These are phyloP conservation scores for Macrochelys suwanniensis DNA, from an alignment of 2,797 vertebrate genomes.

Conservation along the genomic window DNA sequence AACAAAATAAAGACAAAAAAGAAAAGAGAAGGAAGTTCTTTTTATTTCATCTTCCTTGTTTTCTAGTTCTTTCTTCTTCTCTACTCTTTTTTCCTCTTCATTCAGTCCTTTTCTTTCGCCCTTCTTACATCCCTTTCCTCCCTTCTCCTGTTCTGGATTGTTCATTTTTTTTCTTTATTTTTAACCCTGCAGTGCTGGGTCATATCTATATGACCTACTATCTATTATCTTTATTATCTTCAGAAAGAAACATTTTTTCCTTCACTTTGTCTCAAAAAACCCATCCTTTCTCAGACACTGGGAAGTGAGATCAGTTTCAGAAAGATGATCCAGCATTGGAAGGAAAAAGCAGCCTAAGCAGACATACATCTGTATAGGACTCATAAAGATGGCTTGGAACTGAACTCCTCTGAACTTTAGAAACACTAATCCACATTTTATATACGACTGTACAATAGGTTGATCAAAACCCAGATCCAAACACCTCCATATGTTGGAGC, in stretches of 20 bases:
- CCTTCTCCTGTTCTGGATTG: fast-evolving
- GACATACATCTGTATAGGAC: too few species aligned
- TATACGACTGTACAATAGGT: too few species aligned
- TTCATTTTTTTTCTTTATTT: conserved; percentile 19
- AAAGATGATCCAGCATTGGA: too few species aligned
- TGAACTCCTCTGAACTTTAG: too few species aligned
- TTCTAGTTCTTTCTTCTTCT: neutral
- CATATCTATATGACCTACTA: neutral
- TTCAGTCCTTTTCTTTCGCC: neutral
- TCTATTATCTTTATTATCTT: neutral
- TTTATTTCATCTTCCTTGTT: neutral
- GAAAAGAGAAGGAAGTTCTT: too few species aligned
- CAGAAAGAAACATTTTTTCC: neutral
- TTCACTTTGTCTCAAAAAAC: neutral
- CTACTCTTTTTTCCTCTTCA: neutral
- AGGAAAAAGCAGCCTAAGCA: too few species aligned
- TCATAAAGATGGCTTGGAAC: too few species aligned
- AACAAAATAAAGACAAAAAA: neutral
- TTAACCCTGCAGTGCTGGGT: neutral
- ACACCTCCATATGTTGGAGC: too few species aligned
- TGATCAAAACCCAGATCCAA: too few species aligned
- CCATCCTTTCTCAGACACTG: neutral
- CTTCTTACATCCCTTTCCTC: neutral
- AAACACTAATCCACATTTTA: too few species aligned
- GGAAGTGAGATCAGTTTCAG: too few species aligned